These are phyloP conservation scores for Amblyjoppa fuscipennis DNA, from an alignment of 2,888 invertebrate species.

Conservation along the genomic window DNA sequence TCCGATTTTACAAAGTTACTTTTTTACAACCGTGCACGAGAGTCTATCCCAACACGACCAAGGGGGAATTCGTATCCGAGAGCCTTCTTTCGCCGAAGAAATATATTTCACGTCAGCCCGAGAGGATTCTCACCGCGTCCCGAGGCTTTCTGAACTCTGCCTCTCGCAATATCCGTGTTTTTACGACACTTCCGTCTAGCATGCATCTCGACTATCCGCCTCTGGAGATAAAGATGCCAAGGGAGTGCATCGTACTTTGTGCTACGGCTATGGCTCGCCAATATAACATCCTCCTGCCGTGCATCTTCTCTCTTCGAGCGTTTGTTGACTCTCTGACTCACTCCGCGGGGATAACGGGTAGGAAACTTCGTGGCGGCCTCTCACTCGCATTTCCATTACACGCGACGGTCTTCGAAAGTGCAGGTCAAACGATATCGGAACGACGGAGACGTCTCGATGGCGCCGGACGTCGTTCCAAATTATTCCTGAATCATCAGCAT, in stretches of 20 bases:
- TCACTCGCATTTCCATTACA: slow-evolving; percentile 25
- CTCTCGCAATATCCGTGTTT: slow-evolving; percentile 33
- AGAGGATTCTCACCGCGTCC: slow-evolving; percentile 10
- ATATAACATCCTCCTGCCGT: background rate
- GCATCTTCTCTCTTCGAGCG: slow-evolving; percentile 11
- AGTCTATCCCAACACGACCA: background rate
- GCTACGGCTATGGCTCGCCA: background rate
- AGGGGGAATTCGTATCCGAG: background rate
- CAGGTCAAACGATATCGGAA: slow-evolving; percentile 10
- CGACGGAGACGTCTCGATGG: background rate
- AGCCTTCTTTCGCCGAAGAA: background rate
- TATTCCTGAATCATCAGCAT: slow-evolving; percentile 13
- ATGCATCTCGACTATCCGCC: slow-evolving; percentile 10
- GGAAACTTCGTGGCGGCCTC: background rate
- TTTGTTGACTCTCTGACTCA: slow-evolving; percentile 45
- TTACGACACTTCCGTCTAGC: slow-evolving; percentile 38
- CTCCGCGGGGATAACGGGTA: slow-evolving; percentile 22
- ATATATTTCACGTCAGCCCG: slow-evolving; percentile 12
- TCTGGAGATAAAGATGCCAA: background rate
- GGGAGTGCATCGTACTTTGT: slow-evolving; percentile 43
- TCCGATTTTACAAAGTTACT: background rate
- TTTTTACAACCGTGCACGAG: background rate
- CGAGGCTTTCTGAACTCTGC: slow-evolving; percentile 24
- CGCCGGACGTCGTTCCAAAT: slow-evolving; percentile 41
- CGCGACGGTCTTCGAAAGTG: background rate